A percentile compares a stretch with the other conserved stretches of the same genome.
These are phyloP conservation scores for Acrocephalus kingi DNA, from an alignment of 2,113 vertebrate species.

Conservation along the genomic window DNA sequence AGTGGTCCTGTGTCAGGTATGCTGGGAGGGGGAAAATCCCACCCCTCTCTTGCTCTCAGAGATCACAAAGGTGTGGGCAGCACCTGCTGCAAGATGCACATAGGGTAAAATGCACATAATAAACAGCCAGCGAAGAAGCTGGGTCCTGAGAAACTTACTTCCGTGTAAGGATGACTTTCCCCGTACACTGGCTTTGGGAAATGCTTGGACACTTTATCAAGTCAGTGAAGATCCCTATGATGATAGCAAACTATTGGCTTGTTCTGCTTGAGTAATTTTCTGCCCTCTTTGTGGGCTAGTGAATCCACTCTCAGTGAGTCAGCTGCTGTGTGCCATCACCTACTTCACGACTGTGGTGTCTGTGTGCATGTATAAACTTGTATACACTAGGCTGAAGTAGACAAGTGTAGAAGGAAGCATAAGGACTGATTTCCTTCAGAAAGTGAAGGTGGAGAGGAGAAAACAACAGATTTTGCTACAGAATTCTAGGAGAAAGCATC, in stretches of 20 bases:
- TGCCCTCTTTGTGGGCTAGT: accelerated
- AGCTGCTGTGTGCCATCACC: not conserved
- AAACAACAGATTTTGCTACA: not conserved
- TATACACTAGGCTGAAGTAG: not conserved
- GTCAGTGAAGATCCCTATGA: not conserved
- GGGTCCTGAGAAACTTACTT: not conserved
- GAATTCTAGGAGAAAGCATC: not conserved
- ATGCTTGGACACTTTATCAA: not conserved
- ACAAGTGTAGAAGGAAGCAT: not conserved
- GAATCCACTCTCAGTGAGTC: not conserved
- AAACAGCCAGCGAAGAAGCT: not conserved
- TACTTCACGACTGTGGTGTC: not conserved
- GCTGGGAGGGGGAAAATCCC: not conserved
- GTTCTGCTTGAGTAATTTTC: not conserved
- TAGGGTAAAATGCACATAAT: not conserved
- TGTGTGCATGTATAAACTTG: accelerated
- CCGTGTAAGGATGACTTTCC: not conserved
- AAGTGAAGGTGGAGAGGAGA: not conserved
- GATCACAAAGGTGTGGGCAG: not conserved
- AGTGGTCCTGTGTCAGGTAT: not conserved
- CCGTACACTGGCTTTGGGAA: not conserved
- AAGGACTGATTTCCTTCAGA: not conserved
- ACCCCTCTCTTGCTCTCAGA: not conserved
- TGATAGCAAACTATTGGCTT: not conserved
- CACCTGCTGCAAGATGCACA: not conserved